phyloP scores from a whole-genome alignment of 2,797 vertebrate genomes.

The Semotilus atromaculatus region DNA sequence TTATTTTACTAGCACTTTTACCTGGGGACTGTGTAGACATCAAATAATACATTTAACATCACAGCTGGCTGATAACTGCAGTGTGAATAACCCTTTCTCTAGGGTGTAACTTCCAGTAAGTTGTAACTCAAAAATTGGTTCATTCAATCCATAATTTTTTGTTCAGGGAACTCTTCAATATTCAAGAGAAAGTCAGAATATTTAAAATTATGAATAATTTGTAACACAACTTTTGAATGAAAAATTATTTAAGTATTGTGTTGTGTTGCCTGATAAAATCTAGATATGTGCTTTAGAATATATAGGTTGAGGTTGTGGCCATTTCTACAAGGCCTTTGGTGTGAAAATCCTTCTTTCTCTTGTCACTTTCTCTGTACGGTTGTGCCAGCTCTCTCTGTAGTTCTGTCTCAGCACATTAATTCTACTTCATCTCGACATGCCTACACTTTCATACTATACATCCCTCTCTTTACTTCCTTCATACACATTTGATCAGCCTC shows the following conservation, averaged over 20 bases:
- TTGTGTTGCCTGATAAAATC: neutral
- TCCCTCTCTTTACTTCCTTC: neutral
- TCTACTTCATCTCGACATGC: conserved; percentile 27
- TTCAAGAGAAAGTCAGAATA: neutral
- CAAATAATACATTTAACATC: conserved; percentile 4
- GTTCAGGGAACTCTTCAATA: neutral
- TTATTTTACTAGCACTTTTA: too few relatives aligned
- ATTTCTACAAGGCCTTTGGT: neutral
- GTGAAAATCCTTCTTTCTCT: conserved; percentile 4
- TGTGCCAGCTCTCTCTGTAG: conserved; percentile 10
- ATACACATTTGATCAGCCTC: conserved; percentile 33
- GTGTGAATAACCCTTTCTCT: neutral
- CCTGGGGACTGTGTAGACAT: neutral
- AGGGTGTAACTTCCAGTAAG: neutral
- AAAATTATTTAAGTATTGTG: neutral
- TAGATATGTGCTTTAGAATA: neutral
- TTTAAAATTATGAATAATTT: neutral
- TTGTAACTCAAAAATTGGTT: neutral
- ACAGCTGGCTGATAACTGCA: neutral
- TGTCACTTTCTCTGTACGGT: neutral
- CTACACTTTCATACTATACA: conserved; percentile 10
- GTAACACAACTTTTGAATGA: neutral
- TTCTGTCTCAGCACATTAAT: conserved; percentile 34
- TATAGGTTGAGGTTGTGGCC: neutral
- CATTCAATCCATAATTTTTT: neutral